Conservation (phyloP, 2,888 invertebrate species). For the Agrypnus murinus region DNA sequence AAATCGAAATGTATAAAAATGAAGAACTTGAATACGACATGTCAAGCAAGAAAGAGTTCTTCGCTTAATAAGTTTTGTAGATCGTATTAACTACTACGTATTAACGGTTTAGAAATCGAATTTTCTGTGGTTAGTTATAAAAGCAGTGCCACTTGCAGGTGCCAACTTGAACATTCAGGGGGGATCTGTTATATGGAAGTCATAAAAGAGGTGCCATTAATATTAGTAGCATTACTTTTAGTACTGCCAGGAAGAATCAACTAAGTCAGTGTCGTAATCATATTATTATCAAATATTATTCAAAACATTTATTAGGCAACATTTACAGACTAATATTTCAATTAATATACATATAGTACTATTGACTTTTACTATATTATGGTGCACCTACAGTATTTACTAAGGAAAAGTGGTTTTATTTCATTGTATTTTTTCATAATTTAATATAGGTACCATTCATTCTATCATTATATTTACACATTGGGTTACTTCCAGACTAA, state of each 20-base stretch:
- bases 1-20: constrained; percentile 95
- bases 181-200: constrained; percentile 23
- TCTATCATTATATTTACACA: background rate
- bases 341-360: constrained; percentile 18
- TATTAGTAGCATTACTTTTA: constrained; percentile 33
- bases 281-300: constrained; percentile 25
- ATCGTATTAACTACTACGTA: constrained; percentile 27
- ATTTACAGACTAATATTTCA: constrained; percentile 21
- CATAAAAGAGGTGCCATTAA: constrained; percentile 36
- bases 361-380: constrained; percentile 14
- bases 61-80: constrained; percentile 77
- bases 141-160: constrained; percentile 44
- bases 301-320: constrained; percentile 13
- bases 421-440: constrained; percentile 9
- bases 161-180: constrained; percentile 30
- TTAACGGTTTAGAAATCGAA: constrained; percentile 20
- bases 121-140: constrained; percentile 34
- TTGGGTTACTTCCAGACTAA: background rate
- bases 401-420: background rate
- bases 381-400: constrained; percentile 31
- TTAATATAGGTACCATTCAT: background rate
- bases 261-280: constrained; percentile 24
- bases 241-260: constrained; percentile 23
- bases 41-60: constrained; percentile 92
- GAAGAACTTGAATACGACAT: constrained; percentile 93